Conservation (phyloP, 2,113 vertebrate species). For the Psilopsiagon aurifrons region DNA sequence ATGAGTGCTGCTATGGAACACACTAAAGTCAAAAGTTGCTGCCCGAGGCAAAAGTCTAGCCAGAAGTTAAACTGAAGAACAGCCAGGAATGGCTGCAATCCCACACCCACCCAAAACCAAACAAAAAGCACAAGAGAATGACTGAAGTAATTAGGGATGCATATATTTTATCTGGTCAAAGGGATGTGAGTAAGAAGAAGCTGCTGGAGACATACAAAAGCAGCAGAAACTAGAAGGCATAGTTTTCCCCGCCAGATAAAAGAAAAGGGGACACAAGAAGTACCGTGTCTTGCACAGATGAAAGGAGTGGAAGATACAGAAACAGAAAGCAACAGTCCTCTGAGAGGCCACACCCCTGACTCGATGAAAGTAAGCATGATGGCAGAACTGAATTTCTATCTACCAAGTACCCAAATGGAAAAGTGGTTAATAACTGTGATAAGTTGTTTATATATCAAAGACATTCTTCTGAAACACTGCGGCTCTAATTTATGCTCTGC, state of each 20-base stretch:
- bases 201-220: not conserved
- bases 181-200: not conserved
- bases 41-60: slow-evolving; percentile 24
- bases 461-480: not conserved
- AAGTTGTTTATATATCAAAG: not conserved
- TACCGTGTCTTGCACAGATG: not conserved
- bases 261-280: not conserved
- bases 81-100: slow-evolving; percentile 22
- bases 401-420: not conserved
- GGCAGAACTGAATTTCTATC: not conserved
- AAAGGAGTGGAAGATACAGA: not conserved
- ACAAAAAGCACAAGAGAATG: not conserved
- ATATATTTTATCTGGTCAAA: not conserved
- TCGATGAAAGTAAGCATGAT: not conserved
- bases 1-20: not conserved
- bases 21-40: not conserved
- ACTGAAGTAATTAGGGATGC: not conserved
- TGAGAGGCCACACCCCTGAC: not conserved
- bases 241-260: not conserved
- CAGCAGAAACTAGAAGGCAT: not conserved
- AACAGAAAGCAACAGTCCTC: not conserved
- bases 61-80: slow-evolving; percentile 3
- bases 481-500: not conserved
- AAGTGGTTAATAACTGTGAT: not conserved
- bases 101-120: not conserved